Evolutionary conservation across 1,140 invertebrate species (phyloP), one percentile per base, ranked within the genome.

Genomic region (Elysia chlorotica): DNA sequence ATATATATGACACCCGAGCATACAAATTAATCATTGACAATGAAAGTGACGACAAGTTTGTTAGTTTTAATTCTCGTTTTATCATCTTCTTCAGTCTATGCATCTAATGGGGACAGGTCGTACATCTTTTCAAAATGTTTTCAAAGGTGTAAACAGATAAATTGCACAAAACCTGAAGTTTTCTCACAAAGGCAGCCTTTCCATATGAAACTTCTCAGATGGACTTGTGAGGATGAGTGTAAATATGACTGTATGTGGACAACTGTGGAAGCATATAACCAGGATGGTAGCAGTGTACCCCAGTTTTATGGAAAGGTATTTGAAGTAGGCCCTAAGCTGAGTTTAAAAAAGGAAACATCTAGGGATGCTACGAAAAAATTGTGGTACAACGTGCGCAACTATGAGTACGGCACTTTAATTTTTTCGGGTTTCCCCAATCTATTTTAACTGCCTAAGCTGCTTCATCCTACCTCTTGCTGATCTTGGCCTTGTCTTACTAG

Each of bases 271-370:
- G 90, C 90, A 19, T 98, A 96, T 83, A 79, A 91, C 54, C 89
- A 91, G 78, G 91, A 92, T 81, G 91, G 91, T 0, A 91, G 91
- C 82, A 82, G 88, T 38, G 90, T 94, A 61, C 96, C 96, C 41
- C 97, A 99, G 85, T 99, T 99, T 88, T 92, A 95, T 91, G 97
- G 97, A 82, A 99, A 98, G 89, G 95, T 97, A 90, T 38, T 48
- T 17, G 37, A 1, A 21, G 10, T 6, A 19, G 6, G 25, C 56
- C 10, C 10, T 59, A 17, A 25, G 25, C 10, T 59, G 28, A 25
- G 10, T 21, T 25, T 59, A 25, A 6, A 25, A 59, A 19, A 6
- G 56, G 25, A 25, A n/a, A n/a, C n/a, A n/a, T n/a, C n/a, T n/a
- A n/a, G n/a, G n/a, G n/a, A n/a, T n/a, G n/a, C n/a, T n/a, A n/a